These are phyloP conservation scores for Synanthedon tipuliformis DNA, from an alignment of 2,888 invertebrate species.

Conservation along the genomic window DNA sequence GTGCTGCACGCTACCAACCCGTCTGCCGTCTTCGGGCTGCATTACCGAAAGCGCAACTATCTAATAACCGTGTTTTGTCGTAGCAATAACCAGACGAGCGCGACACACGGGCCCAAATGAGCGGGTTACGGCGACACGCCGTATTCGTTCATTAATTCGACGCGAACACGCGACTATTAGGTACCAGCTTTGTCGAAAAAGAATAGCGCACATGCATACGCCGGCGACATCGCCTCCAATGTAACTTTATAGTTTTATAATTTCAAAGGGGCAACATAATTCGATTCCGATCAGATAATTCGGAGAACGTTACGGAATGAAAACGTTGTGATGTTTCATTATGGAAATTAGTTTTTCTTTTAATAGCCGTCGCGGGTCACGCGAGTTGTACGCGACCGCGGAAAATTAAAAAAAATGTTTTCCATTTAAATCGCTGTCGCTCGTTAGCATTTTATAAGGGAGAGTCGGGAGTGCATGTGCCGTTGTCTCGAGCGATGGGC, in stretches of 20 bases:
- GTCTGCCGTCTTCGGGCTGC: conserved; percentile 22
- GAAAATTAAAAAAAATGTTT: conserved; percentile 43
- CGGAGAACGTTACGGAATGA: conserved; percentile 33
- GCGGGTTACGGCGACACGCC: conserved; percentile 57
- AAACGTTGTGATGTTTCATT: conserved; percentile 51
- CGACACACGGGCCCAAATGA: conserved; percentile 50
- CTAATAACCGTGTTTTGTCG: conserved; percentile 62
- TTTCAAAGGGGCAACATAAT: conserved; percentile 58
- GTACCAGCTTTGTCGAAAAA: conserved; percentile 58
- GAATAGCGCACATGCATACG: conserved; percentile 53
- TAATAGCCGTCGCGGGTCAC: conserved; percentile 54
- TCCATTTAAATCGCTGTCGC: conserved; percentile 26
- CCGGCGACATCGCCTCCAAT: conserved; percentile 53
- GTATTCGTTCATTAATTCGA: conserved; percentile 62
- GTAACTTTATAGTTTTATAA: conserved; percentile 63
- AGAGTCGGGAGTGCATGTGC: conserved; percentile 13
- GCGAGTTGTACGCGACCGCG: conserved; percentile 28
- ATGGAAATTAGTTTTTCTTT: conserved; percentile 66
- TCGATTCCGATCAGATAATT: conserved; percentile 60
- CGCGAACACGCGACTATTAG: conserved; percentile 62
- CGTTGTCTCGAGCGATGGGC: conserved; percentile 17
- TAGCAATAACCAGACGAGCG: conserved; percentile 29
- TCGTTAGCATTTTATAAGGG: conserved; percentile 38
- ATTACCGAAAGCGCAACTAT: conserved; percentile 58
- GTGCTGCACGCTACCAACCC: conserved; percentile 11